phyloP scores from a whole-genome alignment of 2,113 vertebrate genomes.

The Smithornis capensis region DNA sequence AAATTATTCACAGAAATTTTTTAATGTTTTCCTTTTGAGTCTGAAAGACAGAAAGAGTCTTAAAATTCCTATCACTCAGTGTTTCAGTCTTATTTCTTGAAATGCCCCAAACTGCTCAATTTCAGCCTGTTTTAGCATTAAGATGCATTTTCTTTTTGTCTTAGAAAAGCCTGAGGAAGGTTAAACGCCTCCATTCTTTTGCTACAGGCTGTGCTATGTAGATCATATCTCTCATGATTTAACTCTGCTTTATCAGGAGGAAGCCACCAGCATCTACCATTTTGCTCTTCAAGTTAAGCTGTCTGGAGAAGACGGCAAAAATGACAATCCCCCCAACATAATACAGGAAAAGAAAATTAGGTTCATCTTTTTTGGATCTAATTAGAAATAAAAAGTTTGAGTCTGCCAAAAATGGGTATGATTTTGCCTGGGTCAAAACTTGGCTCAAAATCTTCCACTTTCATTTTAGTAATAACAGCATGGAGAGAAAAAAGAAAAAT shows the following conservation, averaged over 20 bases:
- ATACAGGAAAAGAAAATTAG: background rate
- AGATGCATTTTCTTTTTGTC: slow-evolving; percentile 15
- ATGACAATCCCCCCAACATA: background rate
- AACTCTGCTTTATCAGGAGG: slow-evolving; percentile 2
- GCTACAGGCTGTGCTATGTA: background rate
- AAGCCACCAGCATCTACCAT: background rate
- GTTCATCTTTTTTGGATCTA: background rate
- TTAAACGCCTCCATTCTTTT: background rate
- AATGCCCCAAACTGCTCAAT: background rate
- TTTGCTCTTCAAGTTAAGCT: background rate
- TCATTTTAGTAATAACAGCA: background rate
- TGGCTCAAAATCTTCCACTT: background rate
- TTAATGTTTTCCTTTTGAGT: background rate
- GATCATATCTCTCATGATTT: slow-evolving; percentile 11
- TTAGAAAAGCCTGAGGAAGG: slow-evolving; percentile 7
- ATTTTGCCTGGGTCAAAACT: background rate
- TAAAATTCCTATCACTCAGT: background rate
- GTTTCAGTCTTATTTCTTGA: background rate
- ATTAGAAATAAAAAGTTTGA: background rate
- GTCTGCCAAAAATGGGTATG: background rate
- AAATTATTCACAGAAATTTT: slow-evolving; percentile 20
- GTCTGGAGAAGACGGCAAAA: background rate
- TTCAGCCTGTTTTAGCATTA: background rate
- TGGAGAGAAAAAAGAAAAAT: fast-evolving
- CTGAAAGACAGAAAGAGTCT: background rate